Evolutionary conservation across 2,113 vertebrate genomes (phyloP).

Genomic region (Anser brachyrhynchus): DNA sequence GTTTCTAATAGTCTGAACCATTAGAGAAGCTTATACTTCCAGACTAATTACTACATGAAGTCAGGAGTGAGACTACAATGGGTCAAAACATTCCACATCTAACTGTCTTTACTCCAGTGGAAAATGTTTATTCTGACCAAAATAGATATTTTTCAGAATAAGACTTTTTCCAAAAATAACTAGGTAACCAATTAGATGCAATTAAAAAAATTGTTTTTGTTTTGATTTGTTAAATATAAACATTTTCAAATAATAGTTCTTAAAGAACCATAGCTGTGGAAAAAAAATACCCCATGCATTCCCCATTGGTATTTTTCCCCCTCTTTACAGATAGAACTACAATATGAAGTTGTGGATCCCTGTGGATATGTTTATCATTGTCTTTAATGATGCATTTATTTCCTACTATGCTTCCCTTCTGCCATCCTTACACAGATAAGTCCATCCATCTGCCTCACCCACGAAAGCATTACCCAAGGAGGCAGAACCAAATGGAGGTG

Average conservation of each 20-base stretch:
- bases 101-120: not conserved
- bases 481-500: not conserved
- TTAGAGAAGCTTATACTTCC: conserved; percentile 28
- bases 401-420: not conserved
- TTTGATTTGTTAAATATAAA: not conserved
- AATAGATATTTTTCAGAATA: not conserved
- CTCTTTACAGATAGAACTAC: not conserved
- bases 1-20: conserved; percentile 40
- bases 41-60: not conserved
- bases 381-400: not conserved
- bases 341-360: not conserved
- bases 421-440: not conserved
- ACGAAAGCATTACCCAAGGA: not conserved
- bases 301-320: not conserved
- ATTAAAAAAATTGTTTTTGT: not conserved
- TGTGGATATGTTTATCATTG: not conserved
- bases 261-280: not conserved
- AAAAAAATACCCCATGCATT: not conserved
- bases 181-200: not conserved
- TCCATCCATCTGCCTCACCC: not conserved
- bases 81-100: not conserved
- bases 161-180: not conserved
- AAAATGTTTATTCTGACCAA: not conserved
- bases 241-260: not conserved
- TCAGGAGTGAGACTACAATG: not conserved